Evolutionary conservation across 2,888 invertebrate genomes (phyloP), one percentile per base, ranked within the genome.

Genomic region (Hypomecis punctinalis): DNA sequence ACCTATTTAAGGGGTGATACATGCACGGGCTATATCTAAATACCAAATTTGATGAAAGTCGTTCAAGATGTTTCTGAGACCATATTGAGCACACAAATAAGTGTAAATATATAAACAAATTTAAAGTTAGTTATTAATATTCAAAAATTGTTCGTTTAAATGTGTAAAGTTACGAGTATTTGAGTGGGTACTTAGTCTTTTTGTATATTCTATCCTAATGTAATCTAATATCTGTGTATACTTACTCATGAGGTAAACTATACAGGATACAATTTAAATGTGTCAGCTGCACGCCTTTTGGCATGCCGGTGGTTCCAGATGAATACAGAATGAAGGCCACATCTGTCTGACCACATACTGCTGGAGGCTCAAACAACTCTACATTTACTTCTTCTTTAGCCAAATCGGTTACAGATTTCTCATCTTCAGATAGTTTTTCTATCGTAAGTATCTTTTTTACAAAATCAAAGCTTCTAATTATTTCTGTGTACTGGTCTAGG

Each of bases 271-370:
- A 87, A 80, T 95, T 95, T 60, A 89, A 83, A 79, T 95, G 94
- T 5, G 95, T 94, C 48, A 95, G 81, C 84, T 94, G 90, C 0
- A 96, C 95, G 40, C 95, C 95, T 84, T 96, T 96, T 0, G 95
- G 95, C 75, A 95, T 82, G 0, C 96, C 96, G 11, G 94, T 94
- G 0, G 96, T 96, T 51, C 96, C 96, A 61, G 96, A 96, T 42
- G 96, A 96, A 82, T 94, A 95, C 65, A 95, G 90, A 76, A 95
- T 88, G 33, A 83, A 74, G 0, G 85, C 86, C 1, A 77, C 76
- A 69, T 89, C 88, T 35, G 67, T 78, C 61, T 85, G 83, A 62
- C 88, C 89, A 59, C 80, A 94, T n/a, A 95, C 88, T 13, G 83
- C 73, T 55, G 80, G 74, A 40, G 94, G 94, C 55, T 91, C 84